A percentile compares a stretch with the other conserved stretches of the same genome.
phyloP scores from a whole-genome alignment of 2,797 vertebrate genomes.

The Protonibea diacanthus region DNA sequence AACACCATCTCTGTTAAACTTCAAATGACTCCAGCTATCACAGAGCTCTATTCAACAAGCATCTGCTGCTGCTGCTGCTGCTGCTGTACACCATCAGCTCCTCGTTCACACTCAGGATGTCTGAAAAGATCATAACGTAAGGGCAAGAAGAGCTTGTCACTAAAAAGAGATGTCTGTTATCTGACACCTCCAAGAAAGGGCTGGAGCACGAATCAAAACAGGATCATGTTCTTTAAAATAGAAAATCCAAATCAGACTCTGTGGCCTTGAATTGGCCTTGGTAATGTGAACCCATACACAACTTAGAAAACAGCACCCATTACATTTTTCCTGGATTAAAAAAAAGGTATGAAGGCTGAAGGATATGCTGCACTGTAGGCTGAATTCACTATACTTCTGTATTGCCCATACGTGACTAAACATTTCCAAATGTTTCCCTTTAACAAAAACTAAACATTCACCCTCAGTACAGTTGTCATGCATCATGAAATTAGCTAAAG shows the following conservation, averaged over 20 bases:
- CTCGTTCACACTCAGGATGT: constrained; percentile 5
- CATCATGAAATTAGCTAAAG: no score
- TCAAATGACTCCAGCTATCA: constrained; percentile 49
- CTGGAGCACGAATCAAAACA: not conserved
- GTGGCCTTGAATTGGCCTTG: not conserved
- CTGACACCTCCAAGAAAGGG: not conserved
- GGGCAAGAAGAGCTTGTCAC: not conserved
- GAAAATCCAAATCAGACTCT: not conserved
- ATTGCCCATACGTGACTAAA: no score
- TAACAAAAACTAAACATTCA: no score
- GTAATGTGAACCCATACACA: no score
- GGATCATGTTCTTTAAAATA: not conserved
- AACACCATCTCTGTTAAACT: constrained; percentile 39
- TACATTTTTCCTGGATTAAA: no score
- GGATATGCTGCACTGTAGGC: no score
- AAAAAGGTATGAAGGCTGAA: no score
- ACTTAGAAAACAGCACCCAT: no score
- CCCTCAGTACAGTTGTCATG: no score
- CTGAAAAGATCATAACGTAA: constrained; percentile 4
- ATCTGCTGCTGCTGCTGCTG: constrained; percentile 10
- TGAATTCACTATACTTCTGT: no score
- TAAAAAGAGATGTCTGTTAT: not conserved
- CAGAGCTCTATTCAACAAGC: not conserved
- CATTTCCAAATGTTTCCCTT: no score
- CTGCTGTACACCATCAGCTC: not conserved